phyloP scores from a whole-genome alignment of 2,113 vertebrate genomes.

The Psittacus erithacus region DNA sequence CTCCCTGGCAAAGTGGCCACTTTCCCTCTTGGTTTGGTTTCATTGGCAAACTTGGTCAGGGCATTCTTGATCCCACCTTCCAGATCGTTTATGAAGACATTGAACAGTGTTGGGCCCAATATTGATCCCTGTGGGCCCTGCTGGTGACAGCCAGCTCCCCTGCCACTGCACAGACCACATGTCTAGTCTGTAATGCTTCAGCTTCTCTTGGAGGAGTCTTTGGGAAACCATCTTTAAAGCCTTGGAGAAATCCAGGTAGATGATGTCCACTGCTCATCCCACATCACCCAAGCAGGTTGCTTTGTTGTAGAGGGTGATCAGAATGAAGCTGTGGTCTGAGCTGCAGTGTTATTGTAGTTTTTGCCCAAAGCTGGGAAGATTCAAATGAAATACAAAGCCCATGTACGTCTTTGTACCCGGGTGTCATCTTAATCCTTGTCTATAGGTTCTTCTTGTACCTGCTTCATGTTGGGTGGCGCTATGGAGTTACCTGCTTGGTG shows the following conservation, averaged over 20 bases:
- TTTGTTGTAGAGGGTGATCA: not conserved
- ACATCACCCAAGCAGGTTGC: no score
- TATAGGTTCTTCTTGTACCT: not conserved
- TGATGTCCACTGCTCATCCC: not conserved
- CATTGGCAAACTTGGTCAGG: not conserved
- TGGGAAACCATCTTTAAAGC: not conserved
- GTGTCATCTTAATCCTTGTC: not conserved
- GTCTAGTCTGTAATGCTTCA: not conserved
- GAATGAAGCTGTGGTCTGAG: not conserved
- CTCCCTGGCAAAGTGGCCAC: not conserved
- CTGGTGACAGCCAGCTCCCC: not conserved
- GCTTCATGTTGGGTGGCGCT: accelerated
- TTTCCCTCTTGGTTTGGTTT: not conserved
- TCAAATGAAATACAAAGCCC: not conserved
- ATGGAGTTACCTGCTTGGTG: not conserved
- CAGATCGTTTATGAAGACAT: not conserved
- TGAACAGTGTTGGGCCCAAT: not conserved
- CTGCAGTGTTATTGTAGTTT: not conserved
- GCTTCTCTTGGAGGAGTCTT: not conserved
- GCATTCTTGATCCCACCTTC: not conserved
- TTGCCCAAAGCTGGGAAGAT: not conserved
- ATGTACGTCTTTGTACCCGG: not conserved
- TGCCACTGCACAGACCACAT: not conserved
- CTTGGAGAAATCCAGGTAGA: not conserved
- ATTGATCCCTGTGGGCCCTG: not conserved